Evolutionary conservation across 1,140 invertebrate species (phyloP).

Genomic region (Aphis craccivora): DNA sequence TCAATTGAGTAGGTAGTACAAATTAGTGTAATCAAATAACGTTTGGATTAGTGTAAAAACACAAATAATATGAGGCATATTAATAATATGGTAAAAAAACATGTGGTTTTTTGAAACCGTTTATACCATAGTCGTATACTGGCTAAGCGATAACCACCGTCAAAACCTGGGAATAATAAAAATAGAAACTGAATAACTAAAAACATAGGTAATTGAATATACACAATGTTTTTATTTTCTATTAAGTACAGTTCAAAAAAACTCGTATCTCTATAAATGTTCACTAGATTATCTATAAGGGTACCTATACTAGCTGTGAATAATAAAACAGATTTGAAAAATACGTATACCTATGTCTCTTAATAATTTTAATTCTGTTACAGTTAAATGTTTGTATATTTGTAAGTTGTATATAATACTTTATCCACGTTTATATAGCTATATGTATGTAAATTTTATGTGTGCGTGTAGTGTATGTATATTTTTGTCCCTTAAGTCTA

Average conservation of each 20-base stretch:
- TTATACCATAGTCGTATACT: constrained; percentile 41
- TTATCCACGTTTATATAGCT: too few relatives aligned
- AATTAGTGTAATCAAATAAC: background rate
- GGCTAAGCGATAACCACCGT: constrained; percentile 38
- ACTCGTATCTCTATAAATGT: background rate
- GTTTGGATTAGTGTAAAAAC: constrained; percentile 34
- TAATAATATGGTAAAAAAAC: constrained; percentile 55
- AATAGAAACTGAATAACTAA: background rate
- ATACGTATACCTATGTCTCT: too few relatives aligned
- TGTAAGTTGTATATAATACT: background rate
- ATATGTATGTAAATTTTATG: background rate
- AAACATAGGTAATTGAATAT: background rate
- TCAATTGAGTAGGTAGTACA: background rate
- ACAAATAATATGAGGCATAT: constrained; percentile 61
- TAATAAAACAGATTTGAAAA: background rate
- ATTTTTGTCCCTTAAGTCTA: background rate
- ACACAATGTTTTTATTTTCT: background rate
- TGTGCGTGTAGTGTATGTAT: background rate
- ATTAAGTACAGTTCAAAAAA: background rate
- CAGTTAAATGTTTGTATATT: background rate
- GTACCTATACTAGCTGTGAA: background rate
- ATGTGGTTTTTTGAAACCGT: constrained; percentile 41
- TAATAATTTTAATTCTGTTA: background rate
- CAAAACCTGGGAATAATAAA: constrained; percentile 47
- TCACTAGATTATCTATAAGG: background rate